These are phyloP conservation scores for Enteromius argenteus DNA, from an alignment of 2,797 vertebrate genomes.

Conservation along the genomic window DNA sequence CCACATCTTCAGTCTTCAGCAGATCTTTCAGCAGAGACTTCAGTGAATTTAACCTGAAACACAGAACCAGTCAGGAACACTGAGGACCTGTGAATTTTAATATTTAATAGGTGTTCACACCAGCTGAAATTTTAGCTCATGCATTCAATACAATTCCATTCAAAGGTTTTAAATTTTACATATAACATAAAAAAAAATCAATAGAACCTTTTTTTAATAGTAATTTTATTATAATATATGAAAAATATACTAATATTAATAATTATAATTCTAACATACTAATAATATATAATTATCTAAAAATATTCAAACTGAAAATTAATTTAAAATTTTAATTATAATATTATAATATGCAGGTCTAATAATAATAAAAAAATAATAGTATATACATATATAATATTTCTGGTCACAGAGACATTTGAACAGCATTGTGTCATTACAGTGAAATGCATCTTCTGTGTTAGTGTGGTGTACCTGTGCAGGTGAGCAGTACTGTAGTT, in stretches of 20 bases:
- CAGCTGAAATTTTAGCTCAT: background rate
- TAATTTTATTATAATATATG: background rate
- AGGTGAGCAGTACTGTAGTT: conserved; percentile 85
- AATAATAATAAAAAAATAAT: too few relatives aligned
- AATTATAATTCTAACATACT: background rate
- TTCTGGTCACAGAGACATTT: too few relatives aligned
- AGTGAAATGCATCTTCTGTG: background rate
- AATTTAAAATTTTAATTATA: background rate
- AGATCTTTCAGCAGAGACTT: conserved; percentile 86
- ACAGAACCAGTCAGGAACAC: background rate
- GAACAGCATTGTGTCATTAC: background rate
- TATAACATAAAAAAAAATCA: background rate
- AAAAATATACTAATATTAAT: background rate
- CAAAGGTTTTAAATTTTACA: background rate
- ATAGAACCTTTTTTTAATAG: too few relatives aligned
- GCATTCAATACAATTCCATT: background rate
- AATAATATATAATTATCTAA: background rate
- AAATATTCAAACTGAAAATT: background rate
- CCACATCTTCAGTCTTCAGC: conserved; percentile 86
- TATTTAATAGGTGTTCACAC: background rate
- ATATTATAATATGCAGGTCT: too few relatives aligned
- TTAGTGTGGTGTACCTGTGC: conserved; percentile 79
- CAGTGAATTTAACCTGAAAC: conserved; percentile 83
- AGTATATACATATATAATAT: too few relatives aligned
- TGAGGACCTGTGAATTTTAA: background rate